Base-by-base conservation (phyloP, 2,888 invertebrate genomes). In the Tromatobia lineatoria region DNA sequence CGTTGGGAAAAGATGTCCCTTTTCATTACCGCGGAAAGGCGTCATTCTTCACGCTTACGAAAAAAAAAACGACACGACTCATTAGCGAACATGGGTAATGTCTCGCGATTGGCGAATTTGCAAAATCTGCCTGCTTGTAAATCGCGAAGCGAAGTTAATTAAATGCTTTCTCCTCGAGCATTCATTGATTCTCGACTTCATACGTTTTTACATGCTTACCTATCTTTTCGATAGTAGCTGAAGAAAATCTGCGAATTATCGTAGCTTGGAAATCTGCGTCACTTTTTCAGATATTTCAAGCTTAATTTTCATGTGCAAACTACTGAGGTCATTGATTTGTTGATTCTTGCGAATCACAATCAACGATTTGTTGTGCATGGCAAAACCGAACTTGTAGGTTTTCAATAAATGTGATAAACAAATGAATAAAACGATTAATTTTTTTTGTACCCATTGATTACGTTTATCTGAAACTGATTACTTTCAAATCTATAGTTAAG, bases 351-450 rank as follows among this genome's bases (percentile, higher is more conserved):
- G 23, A 42, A 54, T 73, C 7, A 45, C 52, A 20, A 50, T 61
- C n/a, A 42, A 78, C 59, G 29, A 20, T 29, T 74, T 57, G 59
- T 78, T 29, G 66, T 66, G 50, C 59, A 76, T 11, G 11, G 47
- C 38, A 42, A 75, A 61, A 59, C 20, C 59, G n/a, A 20, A 52
- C 18, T 73, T 20, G 69, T 67, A 34, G 34, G 69, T 23, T 78
- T 47, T 25, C 1, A 81, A 78, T 81, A 84, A 80, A 78, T 81
- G 77, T 74, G 74, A 81, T 78, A 78, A 73, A 74, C 45, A 47
- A 25, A 15, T 25, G 15, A 18, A 76, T n/a, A 42, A 76, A 25
- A 10, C 13, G n/a, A 8, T 11, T 10, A 15, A 3, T 7, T 71
- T 50, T 50, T n/a, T 50, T 4, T n/a, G 8, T 7, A 7, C 34